Evolutionary conservation across 2,113 vertebrate species (phyloP).

Genomic region (Malurus melanocephalus): DNA sequence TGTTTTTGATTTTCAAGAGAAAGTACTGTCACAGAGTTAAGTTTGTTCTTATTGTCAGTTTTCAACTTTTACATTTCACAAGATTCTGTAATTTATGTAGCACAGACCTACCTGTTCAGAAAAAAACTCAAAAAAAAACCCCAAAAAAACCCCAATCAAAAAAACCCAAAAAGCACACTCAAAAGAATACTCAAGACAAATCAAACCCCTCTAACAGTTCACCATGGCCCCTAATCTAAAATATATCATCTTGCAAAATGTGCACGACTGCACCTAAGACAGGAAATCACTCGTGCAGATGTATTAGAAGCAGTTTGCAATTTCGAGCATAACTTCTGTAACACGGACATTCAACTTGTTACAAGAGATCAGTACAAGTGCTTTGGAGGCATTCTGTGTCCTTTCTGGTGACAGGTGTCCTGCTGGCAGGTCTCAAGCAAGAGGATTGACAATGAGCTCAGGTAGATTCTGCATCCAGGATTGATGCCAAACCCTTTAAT

Average conservation of each 20-base stretch:
- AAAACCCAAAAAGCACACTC: fast-evolving
- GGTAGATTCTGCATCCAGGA: not conserved
- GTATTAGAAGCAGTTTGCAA: not conserved
- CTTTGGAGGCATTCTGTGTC: not conserved
- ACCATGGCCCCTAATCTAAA: not conserved
- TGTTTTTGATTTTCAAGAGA: not conserved
- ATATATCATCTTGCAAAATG: not conserved
- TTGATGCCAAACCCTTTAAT: not conserved
- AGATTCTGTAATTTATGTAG: not conserved
- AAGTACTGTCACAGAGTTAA: not conserved
- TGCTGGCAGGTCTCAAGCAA: not conserved
- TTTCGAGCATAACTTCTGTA: not conserved
- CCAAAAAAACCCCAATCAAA: not conserved
- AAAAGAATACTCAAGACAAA: not conserved
- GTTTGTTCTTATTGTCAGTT: not conserved
- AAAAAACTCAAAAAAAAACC: not conserved
- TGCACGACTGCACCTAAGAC: not conserved
- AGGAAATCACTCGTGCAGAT: not conserved
- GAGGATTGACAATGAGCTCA: not conserved
- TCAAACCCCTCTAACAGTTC: not conserved
- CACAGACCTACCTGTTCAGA: not conserved
- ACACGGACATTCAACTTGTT: fast-evolving
- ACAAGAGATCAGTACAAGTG: not conserved
- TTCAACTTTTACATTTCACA: not conserved
- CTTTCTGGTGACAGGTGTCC: not conserved